Evolutionary conservation across 2,113 vertebrate species (phyloP).

Genomic region (Artemisiospiza belli): DNA sequence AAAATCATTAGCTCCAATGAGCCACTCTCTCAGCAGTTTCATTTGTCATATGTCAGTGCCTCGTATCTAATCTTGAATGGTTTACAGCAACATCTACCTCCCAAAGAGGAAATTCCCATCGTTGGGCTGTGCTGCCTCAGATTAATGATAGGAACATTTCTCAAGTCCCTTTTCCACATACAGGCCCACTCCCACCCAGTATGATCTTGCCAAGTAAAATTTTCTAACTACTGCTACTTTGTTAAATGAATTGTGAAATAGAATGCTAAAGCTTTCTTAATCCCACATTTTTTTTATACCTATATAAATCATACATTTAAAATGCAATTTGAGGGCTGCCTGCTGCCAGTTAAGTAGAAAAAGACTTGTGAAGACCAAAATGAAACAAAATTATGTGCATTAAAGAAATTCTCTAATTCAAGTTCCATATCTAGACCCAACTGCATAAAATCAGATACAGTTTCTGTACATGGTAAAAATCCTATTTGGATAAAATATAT

Average conservation of each 20-base stretch:
- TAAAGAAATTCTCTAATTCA: not conserved
- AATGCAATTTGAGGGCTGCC: not conserved
- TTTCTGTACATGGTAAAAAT: constrained; percentile 24
- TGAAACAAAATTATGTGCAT: not conserved
- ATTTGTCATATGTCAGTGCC: constrained; percentile 67
- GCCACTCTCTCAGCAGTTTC: constrained; percentile 25
- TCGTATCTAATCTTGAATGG: not conserved
- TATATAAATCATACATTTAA: constrained; percentile 18
- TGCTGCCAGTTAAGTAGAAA: not conserved
- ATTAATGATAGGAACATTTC: constrained; percentile 47
- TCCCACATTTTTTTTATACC: not conserved
- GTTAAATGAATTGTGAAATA: constrained; percentile 31
- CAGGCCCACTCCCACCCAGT: not conserved
- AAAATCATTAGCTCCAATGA: constrained; percentile 64
- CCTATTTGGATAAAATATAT: not conserved
- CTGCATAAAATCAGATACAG: not conserved
- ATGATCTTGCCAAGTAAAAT: constrained; percentile 36
- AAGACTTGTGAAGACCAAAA: not conserved
- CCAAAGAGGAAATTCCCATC: constrained; percentile 50
- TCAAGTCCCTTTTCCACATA: constrained; percentile 31
- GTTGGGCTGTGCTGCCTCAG: not conserved
- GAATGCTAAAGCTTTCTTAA: not conserved
- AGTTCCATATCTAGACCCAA: not conserved
- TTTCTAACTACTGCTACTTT: constrained; percentile 18
- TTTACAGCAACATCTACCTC: constrained; percentile 32